Conservation (phyloP, 2,113 vertebrate species). For the Cranoglanis bouderius region DNA sequence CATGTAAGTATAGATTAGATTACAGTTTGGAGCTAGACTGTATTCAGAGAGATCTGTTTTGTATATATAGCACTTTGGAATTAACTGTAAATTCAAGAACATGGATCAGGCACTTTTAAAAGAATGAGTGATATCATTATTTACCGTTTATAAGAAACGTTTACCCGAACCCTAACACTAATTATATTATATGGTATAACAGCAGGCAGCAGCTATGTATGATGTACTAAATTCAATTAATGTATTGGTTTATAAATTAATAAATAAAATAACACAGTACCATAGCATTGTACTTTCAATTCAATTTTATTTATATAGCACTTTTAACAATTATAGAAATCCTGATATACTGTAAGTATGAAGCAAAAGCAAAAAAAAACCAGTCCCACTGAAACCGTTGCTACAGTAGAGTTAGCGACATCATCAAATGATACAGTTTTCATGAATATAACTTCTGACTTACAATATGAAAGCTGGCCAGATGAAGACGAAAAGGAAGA, state of each 20-base stretch:
- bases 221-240: neutral
- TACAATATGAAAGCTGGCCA: too few relatives aligned
- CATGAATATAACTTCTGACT: too few relatives aligned
- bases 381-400: too few relatives aligned
- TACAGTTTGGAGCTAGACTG: constrained; percentile 56
- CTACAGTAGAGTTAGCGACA: too few relatives aligned
- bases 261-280: constrained; percentile 17
- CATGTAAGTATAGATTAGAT: constrained; percentile 62
- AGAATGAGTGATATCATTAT: neutral
- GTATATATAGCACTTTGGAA: constrained; percentile 72
- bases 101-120: neutral
- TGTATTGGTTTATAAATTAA: constrained; percentile 26
- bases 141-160: constrained; percentile 28
- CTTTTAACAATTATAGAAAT: too few relatives aligned
- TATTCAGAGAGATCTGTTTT: constrained; percentile 60
- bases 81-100: constrained; percentile 65
- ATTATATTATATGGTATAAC: neutral
- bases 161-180: neutral
- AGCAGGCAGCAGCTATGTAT: constrained; percentile 11
- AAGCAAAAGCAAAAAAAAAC: too few relatives aligned
- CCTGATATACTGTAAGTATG: too few relatives aligned
- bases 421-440: too few relatives aligned
- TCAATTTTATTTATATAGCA: neutral
- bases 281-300: neutral
- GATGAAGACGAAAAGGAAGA: too few relatives aligned